phyloP scores from a whole-genome alignment of 2,113 vertebrate genomes.

The Gambusia holbrooki region DNA sequence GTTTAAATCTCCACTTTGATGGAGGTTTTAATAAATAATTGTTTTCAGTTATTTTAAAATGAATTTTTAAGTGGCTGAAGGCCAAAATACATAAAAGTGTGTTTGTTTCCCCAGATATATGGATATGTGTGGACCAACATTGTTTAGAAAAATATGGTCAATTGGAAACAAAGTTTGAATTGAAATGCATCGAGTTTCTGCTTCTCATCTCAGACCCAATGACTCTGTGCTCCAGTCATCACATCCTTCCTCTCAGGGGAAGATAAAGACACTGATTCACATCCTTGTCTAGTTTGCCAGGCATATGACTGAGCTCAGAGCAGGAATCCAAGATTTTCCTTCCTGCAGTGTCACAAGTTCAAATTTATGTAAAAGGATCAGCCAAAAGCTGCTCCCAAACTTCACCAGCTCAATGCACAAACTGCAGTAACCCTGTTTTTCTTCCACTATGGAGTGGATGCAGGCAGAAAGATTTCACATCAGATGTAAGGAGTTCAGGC shows the following conservation, averaged over 20 bases:
- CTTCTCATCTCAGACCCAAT: slow-evolving; percentile 16
- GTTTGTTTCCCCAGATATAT: too few species aligned
- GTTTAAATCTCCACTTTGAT: too few species aligned
- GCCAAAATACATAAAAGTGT: too few species aligned
- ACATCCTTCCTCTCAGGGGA: slow-evolving; percentile 26
- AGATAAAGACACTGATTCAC: slow-evolving; percentile 40
- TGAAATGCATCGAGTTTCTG: slow-evolving; percentile 35
- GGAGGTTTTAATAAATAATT: too few species aligned
- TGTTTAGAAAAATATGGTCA: neutral
- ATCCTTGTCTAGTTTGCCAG: slow-evolving; percentile 54
- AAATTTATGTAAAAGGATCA: slow-evolving; percentile 29
- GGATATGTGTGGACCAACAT: too few species aligned
- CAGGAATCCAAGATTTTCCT: slow-evolving; percentile 47
- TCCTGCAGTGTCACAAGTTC: slow-evolving; percentile 47
- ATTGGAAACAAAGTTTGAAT: slow-evolving; percentile 22
- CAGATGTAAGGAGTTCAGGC: slow-evolving; percentile 5
- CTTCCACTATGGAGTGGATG: slow-evolving; percentile 3
- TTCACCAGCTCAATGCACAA: slow-evolving; percentile 6
- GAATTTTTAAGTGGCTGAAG: too few species aligned
- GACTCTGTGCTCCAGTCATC: slow-evolving; percentile 23
- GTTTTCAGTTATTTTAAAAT: too few species aligned
- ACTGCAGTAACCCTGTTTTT: neutral
- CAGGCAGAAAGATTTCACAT: slow-evolving; percentile 3
- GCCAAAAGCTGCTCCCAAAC: slow-evolving; percentile 41
- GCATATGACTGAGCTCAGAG: slow-evolving; percentile 51